A percentile compares a stretch with the other conserved stretches of the same genome.
phyloP scores from a whole-genome alignment of 2,113 vertebrate genomes.

The Passer domesticus region DNA sequence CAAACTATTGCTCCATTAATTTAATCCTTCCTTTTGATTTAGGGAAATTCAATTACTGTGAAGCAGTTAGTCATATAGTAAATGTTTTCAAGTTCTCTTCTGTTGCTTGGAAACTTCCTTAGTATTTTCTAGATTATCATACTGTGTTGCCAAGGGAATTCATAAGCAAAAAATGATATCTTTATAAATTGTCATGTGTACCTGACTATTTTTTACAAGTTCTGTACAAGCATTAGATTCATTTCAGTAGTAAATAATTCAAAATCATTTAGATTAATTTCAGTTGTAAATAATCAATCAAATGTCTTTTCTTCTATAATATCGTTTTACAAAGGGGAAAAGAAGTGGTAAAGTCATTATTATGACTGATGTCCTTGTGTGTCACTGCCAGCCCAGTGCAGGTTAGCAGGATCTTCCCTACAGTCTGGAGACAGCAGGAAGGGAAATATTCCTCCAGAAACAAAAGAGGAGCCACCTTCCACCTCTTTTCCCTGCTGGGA shows the following conservation, averaged over 20 bases:
- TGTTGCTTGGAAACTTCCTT: constrained; percentile 41
- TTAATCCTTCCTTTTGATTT: constrained; percentile 57
- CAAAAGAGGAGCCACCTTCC: neutral
- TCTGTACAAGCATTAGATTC: neutral
- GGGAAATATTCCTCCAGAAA: neutral
- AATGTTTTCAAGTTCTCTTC: constrained; percentile 38
- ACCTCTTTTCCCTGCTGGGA: neutral
- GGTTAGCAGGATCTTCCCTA: neutral
- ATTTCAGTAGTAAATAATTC: neutral
- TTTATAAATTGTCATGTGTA: neutral
- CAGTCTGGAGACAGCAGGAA: neutral
- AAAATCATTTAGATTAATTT: neutral
- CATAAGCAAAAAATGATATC: neutral
- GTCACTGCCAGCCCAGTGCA: neutral
- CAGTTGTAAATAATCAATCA: neutral
- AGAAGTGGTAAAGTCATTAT: neutral
- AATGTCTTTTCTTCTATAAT: neutral
- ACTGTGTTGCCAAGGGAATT: neutral
- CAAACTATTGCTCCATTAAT: constrained; percentile 64
- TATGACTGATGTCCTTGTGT: neutral
- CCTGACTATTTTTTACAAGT: neutral
- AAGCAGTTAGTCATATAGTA: constrained; percentile 48
- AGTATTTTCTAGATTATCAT: constrained; percentile 41
- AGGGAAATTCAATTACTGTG: constrained; percentile 48
- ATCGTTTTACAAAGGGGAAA: neutral